phyloP scores from a whole-genome alignment of 2,797 vertebrate species.

The Capromys pilorides region DNA sequence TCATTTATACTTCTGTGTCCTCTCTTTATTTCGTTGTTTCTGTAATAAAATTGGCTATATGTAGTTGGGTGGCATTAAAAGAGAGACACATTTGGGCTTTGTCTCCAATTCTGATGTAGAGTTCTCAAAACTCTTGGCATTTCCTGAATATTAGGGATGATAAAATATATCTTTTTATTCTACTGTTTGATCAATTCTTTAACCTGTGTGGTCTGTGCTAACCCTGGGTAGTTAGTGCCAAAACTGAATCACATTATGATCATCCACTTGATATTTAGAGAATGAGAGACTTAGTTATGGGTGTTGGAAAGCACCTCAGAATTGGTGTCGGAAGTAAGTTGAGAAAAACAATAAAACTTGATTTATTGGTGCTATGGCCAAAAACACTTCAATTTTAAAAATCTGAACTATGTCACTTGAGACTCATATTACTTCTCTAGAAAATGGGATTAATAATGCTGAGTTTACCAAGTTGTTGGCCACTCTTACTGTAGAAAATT shows the following conservation, averaged over 20 bases:
- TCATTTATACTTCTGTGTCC: background rate
- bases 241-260: background rate
- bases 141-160: background rate
- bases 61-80: background rate
- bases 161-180: background rate
- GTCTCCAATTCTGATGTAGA: background rate
- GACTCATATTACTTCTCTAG: background rate
- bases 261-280: background rate
- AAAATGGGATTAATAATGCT: constrained; percentile 33
- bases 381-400: constrained; percentile 16
- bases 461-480: background rate
- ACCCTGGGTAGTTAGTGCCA: background rate
- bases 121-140: background rate
- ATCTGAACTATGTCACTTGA: constrained; percentile 4
- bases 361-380: background rate
- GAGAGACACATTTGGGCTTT: background rate
- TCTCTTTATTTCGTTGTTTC: background rate
- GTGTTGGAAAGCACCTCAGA: background rate
- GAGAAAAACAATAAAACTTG: background rate
- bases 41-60: background rate
- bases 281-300: background rate
- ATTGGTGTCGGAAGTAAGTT: background rate
- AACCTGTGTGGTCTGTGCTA: background rate
- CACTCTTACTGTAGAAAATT: constrained; percentile 58
- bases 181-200: background rate